phyloP scores from a whole-genome alignment of 2,888 invertebrate genomes.

The Habroteleia sp. region DNA sequence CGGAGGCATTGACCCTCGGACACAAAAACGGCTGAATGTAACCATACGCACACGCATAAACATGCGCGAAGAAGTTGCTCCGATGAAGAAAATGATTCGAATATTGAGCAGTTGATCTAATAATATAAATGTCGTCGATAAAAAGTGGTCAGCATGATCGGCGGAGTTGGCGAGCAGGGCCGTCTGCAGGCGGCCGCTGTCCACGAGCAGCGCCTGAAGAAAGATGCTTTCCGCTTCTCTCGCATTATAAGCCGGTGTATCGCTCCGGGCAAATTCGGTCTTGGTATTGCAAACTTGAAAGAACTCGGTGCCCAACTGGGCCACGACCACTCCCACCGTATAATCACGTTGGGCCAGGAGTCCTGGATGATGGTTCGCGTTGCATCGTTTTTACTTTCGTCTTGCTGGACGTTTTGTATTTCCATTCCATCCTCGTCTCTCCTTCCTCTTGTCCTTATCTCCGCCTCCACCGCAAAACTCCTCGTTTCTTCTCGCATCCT shows the following conservation, averaged over 20 bases:
- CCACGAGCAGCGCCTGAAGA: slow-evolving; percentile 60
- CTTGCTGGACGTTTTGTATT: slow-evolving; percentile 60
- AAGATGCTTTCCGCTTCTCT: slow-evolving; percentile 64
- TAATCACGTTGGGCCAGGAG: slow-evolving; percentile 69
- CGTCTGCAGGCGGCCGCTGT: slow-evolving; percentile 40
- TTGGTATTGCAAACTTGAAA: slow-evolving; percentile 64
- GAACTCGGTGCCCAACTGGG: slow-evolving; percentile 69
- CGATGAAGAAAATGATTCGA: slow-evolving; percentile 38
- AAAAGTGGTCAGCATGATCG: slow-evolving; percentile 46
- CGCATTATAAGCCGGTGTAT: slow-evolving; percentile 63
- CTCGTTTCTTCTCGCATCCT: slow-evolving; percentile 2
- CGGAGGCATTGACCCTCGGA: not conserved
- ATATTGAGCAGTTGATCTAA: slow-evolving; percentile 51
- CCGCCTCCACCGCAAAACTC: slow-evolving; percentile 52
- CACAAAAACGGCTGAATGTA: not conserved
- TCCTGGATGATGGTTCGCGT: slow-evolving; percentile 62
- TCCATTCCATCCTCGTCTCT: slow-evolving; percentile 56
- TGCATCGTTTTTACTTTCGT: slow-evolving; percentile 64
- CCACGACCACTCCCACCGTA: slow-evolving; percentile 72
- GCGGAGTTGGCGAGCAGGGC: slow-evolving; percentile 11
- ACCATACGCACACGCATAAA: slow-evolving; percentile 2
- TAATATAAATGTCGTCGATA: slow-evolving; percentile 50
- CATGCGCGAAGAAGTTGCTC: slow-evolving; percentile 1
- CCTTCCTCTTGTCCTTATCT: slow-evolving; percentile 53
- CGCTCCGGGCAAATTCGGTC: slow-evolving; percentile 63